phyloP scores from a whole-genome alignment of 2,888 invertebrate species.

The Rhingia rostrata region DNA sequence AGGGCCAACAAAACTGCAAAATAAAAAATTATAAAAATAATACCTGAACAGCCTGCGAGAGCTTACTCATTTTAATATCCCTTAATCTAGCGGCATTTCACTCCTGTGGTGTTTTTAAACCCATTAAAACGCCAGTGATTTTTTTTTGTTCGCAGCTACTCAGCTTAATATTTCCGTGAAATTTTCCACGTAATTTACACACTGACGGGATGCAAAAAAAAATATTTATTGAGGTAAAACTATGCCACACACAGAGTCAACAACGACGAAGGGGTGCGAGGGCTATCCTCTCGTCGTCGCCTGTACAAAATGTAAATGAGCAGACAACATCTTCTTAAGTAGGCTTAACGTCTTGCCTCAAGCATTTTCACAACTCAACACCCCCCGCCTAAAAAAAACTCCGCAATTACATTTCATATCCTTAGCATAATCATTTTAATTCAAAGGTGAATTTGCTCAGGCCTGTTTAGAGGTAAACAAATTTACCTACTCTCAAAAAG shows the following conservation, averaged over 20 bases:
- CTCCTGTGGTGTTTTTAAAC: slow-evolving; percentile 65
- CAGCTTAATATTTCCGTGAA: slow-evolving; percentile 46
- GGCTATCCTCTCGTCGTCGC: slow-evolving; percentile 27
- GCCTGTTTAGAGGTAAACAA: slow-evolving; percentile 60
- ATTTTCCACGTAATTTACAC: slow-evolving; percentile 49
- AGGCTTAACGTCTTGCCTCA: slow-evolving; percentile 72
- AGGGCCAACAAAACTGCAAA: slow-evolving; percentile 19
- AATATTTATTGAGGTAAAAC: slow-evolving; percentile 29
- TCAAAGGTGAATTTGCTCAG: slow-evolving; percentile 66
- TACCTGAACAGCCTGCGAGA: slow-evolving; percentile 24
- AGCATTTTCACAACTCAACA: slow-evolving; percentile 64
- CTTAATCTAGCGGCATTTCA: slow-evolving; percentile 65
- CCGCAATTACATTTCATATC: slow-evolving; percentile 68
- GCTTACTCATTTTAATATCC: slow-evolving; percentile 65
- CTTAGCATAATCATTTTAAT: slow-evolving; percentile 62
- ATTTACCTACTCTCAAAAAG: slow-evolving; percentile 45
- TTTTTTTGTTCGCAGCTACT: slow-evolving; percentile 33
- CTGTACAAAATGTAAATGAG: slow-evolving; percentile 72
- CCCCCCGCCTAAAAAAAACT: slow-evolving; percentile 21
- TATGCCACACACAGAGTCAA: slow-evolving; percentile 53
- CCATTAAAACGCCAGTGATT: slow-evolving; percentile 56
- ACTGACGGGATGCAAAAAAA: slow-evolving; percentile 16
- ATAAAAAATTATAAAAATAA: slow-evolving; percentile 15
- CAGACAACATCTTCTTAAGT: slow-evolving; percentile 74
- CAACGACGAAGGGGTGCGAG: slow-evolving; percentile 29